Evolutionary conservation across 2,797 vertebrate genomes (phyloP).

Genomic region (Salarias fasciatus): DNA sequence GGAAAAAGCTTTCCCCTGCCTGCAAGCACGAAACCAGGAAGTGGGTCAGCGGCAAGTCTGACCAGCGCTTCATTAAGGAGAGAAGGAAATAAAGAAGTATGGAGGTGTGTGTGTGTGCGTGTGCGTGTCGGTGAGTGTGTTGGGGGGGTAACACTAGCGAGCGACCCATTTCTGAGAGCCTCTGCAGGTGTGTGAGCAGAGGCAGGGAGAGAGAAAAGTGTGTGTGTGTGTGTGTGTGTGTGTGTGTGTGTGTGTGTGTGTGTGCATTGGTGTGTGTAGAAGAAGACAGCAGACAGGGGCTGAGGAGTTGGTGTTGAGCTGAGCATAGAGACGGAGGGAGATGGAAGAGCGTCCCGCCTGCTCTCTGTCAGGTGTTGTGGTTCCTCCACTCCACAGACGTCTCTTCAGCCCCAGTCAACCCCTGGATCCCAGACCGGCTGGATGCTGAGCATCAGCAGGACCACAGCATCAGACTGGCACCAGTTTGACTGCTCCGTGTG

Average conservation of each 20-base stretch:
- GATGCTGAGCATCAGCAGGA: no score
- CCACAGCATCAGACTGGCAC: no score
- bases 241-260: no score
- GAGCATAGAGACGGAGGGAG: slow-evolving; percentile 10
- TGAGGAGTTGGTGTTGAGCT: slow-evolving; percentile 17
- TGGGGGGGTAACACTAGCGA: slow-evolving; percentile 42
- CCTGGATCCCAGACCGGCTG: no score
- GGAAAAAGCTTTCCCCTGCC: not conserved
- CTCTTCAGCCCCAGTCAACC: no score
- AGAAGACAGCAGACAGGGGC: slow-evolving; percentile 7
- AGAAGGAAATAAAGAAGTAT: slow-evolving; percentile 8
- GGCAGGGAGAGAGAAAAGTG: slow-evolving; percentile 4
- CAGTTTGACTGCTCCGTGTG: no score
- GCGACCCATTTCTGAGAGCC: slow-evolving; percentile 56
- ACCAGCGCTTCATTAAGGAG: slow-evolving; percentile 49
- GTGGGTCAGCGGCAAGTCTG: slow-evolving; percentile 54
- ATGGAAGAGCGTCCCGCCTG: no score
- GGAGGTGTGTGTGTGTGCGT: no score
- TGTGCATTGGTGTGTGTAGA: not conserved
- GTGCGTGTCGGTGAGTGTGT: not conserved
- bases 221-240: no score
- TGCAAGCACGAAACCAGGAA: slow-evolving; percentile 26
- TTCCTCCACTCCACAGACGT: no score
- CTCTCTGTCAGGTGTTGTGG: no score
- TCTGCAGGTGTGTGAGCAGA: slow-evolving; percentile 43